These are phyloP conservation scores for Dinothrombium tinctorium DNA, from an alignment of 1,140 invertebrate species.

Conservation along the genomic window DNA sequence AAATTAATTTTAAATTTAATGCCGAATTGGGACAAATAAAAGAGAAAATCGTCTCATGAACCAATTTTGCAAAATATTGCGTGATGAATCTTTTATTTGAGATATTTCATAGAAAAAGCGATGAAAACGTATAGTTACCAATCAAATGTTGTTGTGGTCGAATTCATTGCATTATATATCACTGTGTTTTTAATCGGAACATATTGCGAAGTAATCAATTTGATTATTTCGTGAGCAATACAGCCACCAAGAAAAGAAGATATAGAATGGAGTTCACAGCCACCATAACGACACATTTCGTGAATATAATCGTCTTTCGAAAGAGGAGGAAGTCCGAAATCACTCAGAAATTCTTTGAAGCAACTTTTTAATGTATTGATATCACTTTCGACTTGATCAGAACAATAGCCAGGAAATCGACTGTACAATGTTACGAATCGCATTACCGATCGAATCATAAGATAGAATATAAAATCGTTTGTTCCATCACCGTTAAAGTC, in stretches of 20 bases:
- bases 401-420: slow-evolving; percentile 65
- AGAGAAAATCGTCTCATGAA: too few species aligned
- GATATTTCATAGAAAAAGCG: too few species aligned
- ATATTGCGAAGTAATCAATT: slow-evolving; percentile 89
- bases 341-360: slow-evolving; percentile 33
- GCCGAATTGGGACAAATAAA: too few species aligned
- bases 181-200: slow-evolving; percentile 86
- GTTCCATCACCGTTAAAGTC: slow-evolving; percentile 24
- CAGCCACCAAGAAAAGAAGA: slow-evolving; percentile 78
- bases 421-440: slow-evolving; percentile 67
- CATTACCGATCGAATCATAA: slow-evolving; percentile 68
- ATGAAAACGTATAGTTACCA: too few species aligned
- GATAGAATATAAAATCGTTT: slow-evolving; percentile 66
- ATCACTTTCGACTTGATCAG: slow-evolving; percentile 64
- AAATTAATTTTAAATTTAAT: too few species aligned
- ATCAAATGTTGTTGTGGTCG: slow-evolving; percentile 42
- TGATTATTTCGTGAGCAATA: slow-evolving; percentile 85
- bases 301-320: slow-evolving; percentile 82
- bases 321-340: slow-evolving; percentile 48
- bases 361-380: slow-evolving; percentile 54
- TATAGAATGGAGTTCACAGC: slow-evolving; percentile 78
- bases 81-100: too few species aligned
- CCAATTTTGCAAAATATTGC: too few species aligned
- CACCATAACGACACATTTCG: slow-evolving; percentile 81
- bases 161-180: slow-evolving; percentile 79